phyloP scores from a whole-genome alignment of 2,113 vertebrate genomes.

The Motacilla tschutschensis region DNA sequence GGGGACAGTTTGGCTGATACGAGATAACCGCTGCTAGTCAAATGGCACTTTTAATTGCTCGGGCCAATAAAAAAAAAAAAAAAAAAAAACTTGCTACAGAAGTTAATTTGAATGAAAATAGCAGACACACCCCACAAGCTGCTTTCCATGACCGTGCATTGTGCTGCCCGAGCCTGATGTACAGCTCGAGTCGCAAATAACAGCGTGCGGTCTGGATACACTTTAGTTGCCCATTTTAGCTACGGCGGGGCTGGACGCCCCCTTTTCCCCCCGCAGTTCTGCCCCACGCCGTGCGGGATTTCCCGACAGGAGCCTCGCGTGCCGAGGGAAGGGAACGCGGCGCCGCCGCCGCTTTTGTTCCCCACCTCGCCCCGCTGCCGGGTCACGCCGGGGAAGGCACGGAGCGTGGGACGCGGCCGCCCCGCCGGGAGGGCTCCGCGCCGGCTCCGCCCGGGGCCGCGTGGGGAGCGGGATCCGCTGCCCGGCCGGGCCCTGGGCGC shows the following conservation, averaged over 20 bases:
- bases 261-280: accelerated
- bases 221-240: background rate
- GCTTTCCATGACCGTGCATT: background rate
- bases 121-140: conserved; percentile 23
- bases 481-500: accelerated
- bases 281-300: accelerated
- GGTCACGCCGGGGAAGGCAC: background rate
- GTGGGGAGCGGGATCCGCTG: background rate
- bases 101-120: conserved; percentile 52
- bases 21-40: conserved; percentile 38
- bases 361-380: background rate
- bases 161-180: background rate
- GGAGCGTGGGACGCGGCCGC: background rate
- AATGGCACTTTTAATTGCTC: conserved; percentile 15
- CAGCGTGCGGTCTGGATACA: background rate
- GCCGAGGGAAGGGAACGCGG: background rate
- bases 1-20: conserved; percentile 28
- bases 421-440: background rate
- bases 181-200: background rate
- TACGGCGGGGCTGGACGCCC: background rate
- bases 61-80: background rate
- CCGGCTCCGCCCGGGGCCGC: background rate
- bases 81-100: background rate
- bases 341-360: background rate
- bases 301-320: background rate